Conservation (phyloP, 2,113 vertebrate genomes). For the Mesoclemmys tuberculata region DNA sequence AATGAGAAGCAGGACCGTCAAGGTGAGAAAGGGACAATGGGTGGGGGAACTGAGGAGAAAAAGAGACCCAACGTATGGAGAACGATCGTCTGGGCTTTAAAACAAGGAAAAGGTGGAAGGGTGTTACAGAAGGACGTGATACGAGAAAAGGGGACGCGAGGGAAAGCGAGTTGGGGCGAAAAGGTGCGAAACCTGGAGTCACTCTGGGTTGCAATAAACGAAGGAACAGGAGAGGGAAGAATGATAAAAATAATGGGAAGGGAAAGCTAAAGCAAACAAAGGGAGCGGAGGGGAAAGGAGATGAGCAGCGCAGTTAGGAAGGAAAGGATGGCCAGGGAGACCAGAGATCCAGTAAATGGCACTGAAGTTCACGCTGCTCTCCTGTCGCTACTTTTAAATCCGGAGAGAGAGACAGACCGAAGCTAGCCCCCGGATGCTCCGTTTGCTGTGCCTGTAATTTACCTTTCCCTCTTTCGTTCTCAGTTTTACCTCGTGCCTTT, state of each 20-base stretch:
- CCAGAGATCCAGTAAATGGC: background rate
- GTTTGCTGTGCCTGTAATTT: conserved; percentile 15
- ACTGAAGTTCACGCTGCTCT: background rate
- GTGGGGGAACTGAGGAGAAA: background rate
- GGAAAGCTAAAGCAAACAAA: background rate
- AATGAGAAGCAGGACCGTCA: no score
- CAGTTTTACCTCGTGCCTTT: conserved; percentile 17
- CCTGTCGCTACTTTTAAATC: background rate
- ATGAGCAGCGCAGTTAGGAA: background rate
- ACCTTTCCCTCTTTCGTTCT: background rate
- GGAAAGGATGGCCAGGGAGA: background rate
- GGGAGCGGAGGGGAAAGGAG: background rate
- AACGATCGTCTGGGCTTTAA: no score
- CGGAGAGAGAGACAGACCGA: background rate
- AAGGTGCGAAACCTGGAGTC: background rate
- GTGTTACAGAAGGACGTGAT: no score
- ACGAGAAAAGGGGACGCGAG: no score
- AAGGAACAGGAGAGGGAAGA: background rate
- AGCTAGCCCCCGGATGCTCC: no score
- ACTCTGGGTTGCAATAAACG: background rate
- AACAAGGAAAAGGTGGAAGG: background rate
- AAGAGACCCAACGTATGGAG: background rate
- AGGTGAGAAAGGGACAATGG: background rate
- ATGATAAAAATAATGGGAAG: no score
- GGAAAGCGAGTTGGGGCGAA: background rate